Evolutionary conservation across 2,888 invertebrate species (phyloP).

Genomic region (Cecidostiba fungosa): DNA sequence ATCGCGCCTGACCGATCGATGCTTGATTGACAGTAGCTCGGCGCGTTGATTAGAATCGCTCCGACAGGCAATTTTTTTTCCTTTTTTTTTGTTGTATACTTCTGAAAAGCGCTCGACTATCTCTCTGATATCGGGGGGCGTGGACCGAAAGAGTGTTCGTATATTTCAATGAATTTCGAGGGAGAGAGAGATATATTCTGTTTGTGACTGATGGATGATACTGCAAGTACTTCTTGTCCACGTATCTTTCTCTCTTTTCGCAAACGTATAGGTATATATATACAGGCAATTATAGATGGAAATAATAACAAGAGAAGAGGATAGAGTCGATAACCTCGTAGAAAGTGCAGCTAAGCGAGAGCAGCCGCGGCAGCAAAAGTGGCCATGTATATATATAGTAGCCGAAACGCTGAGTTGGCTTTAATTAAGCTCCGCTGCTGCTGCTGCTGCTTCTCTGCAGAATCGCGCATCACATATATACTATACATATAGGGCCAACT

Average conservation of each 20-base stretch:
- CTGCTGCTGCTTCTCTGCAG: background rate
- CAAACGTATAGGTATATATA: slow-evolving; percentile 29
- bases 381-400: background rate
- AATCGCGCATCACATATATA: no score
- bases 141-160: background rate
- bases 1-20: slow-evolving; percentile 35
- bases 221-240: background rate
- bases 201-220: slow-evolving; percentile 50
- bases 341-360: slow-evolving; percentile 32
- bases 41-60: slow-evolving; percentile 51
- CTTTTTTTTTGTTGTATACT: background rate
- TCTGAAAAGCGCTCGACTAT: slow-evolving; percentile 38
- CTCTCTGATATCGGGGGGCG: background rate
- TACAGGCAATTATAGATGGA: slow-evolving; percentile 11
- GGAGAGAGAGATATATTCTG: slow-evolving; percentile 24
- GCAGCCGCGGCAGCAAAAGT: background rate
- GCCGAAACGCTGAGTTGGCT: slow-evolving; percentile 34
- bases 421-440: slow-evolving; percentile 36
- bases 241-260: no score
- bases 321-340: background rate
- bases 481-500: background rate
- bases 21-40: slow-evolving; percentile 50
- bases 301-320: background rate
- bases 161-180: slow-evolving; percentile 50
- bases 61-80: slow-evolving; percentile 27